phyloP scores from a whole-genome alignment of 1,140 invertebrate species.

The Leptestheria dahalacensis region DNA sequence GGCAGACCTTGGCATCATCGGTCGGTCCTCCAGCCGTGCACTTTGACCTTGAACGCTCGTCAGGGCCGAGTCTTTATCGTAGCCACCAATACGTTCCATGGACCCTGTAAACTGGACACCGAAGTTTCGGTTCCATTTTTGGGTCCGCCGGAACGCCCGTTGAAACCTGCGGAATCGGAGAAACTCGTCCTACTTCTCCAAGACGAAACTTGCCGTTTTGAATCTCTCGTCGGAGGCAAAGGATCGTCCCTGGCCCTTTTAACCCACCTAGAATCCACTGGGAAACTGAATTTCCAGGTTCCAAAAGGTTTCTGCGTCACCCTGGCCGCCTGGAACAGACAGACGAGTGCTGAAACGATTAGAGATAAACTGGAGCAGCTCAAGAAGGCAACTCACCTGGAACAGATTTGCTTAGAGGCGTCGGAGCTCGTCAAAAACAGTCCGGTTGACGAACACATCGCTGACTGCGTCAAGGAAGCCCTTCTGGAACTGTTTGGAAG shows the following conservation, averaged over 20 bases:
- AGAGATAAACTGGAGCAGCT: slow-evolving; percentile 20
- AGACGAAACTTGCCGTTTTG: slow-evolving; percentile 29
- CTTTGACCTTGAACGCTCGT: slow-evolving; percentile 18
- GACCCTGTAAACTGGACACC: slow-evolving; percentile 12
- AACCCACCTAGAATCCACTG: slow-evolving; percentile 29
- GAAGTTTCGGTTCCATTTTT: slow-evolving; percentile 15
- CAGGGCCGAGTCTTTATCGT: slow-evolving; percentile 16
- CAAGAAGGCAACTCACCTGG: slow-evolving; percentile 21
- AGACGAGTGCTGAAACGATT: slow-evolving; percentile 25
- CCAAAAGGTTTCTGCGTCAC: slow-evolving; percentile 45
- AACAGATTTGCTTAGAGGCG: slow-evolving; percentile 22
- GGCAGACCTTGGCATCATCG: slow-evolving; percentile 21
- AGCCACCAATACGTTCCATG: slow-evolving; percentile 18
- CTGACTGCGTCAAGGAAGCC: slow-evolving; percentile 24
- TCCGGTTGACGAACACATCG: slow-evolving; percentile 19
- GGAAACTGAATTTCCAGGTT: slow-evolving; percentile 25
- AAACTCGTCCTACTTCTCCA: slow-evolving; percentile 31
- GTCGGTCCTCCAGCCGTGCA: slow-evolving; percentile 5
- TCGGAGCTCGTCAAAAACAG: slow-evolving; percentile 20
- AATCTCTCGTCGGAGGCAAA: slow-evolving; percentile 49
- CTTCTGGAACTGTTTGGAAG: slow-evolving; percentile 24
- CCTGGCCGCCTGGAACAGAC: slow-evolving; percentile 37
- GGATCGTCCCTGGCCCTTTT: slow-evolving; percentile 49
- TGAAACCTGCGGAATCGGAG: not conserved
- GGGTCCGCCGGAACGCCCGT: not conserved